Base-by-base conservation (phyloP, 2,113 vertebrate genomes). In the Scortum barcoo region DNA sequence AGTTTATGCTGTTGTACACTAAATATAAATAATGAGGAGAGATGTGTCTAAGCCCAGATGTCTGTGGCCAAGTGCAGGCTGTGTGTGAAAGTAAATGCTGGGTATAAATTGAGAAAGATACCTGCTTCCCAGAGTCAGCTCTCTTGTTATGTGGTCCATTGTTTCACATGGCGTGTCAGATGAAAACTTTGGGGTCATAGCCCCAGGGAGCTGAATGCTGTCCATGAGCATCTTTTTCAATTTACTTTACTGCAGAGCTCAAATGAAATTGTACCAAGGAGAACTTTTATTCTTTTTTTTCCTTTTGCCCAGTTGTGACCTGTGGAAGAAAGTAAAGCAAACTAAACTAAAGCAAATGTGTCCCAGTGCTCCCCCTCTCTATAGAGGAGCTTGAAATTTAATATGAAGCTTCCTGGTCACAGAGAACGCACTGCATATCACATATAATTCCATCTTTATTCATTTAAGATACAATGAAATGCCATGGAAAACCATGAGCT, bases 1-100 rank as follows among this genome's bases (percentile, higher is more conserved):
- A 58, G 84, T 85, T 89, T 69, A 83, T 79, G 82, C 67, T 60
- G 76, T 81, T 81, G 51, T 68, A 56, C 74, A 26, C 76, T 74
- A 80, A 90, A 80, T 66, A 66, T 93, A 89, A 93, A 90, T 92
- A 91, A 87, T 79, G 77, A 87, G 84, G 72, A 46, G 73, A 54
- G 75, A 83, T 76, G 60, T 77, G 51, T 61, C 40, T 76, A 22
- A 67, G 66, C 77, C 72, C 89, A 84, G 36, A 70, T 84, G 81
- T 76, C 72, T 84, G 76, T 81, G 79, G 69, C 72, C 58, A 81
- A 70, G 70, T 84, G 53, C 80, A 85, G 48, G 26, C 84, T 33
- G 77, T 22, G 71, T 85, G 26, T 69, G 70, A 82, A 80, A 77
- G 77, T 83, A 80, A 88, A 79, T 38, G 44, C 62, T 33, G 26